Evolutionary conservation across 1,140 invertebrate genomes (phyloP).

Genomic region (Pinna nobilis): DNA sequence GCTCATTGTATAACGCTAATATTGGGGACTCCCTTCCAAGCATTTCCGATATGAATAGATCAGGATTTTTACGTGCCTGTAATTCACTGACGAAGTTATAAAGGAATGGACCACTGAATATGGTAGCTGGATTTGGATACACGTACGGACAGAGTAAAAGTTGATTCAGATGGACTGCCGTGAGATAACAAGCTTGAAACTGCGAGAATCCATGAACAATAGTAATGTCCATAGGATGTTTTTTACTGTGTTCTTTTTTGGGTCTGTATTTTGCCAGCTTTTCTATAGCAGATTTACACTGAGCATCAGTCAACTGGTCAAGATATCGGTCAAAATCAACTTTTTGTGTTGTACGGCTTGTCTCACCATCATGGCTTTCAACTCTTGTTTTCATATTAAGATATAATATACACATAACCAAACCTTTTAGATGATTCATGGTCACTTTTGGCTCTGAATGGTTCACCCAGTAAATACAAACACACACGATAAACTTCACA

Average conservation of each 20-base stretch:
- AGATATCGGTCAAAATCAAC: neutral
- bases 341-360: neutral
- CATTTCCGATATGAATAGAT: slow-evolving; percentile 27
- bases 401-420: slow-evolving; percentile 59
- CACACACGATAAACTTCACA: slow-evolving; percentile 80
- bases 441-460: slow-evolving; percentile 67
- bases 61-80: slow-evolving; percentile 44
- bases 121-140: slow-evolving; percentile 32
- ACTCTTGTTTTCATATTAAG: slow-evolving; percentile 47
- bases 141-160: slow-evolving; percentile 58
- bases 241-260: slow-evolving; percentile 48
- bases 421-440: slow-evolving; percentile 47
- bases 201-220: slow-evolving; percentile 67
- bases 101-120: slow-evolving; percentile 67
- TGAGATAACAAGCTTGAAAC: slow-evolving; percentile 62
- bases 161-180: slow-evolving; percentile 58
- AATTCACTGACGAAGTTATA: slow-evolving; percentile 63
- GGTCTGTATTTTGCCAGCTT: slow-evolving; percentile 4
- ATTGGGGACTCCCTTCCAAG: slow-evolving; percentile 7
- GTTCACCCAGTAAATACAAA: slow-evolving; percentile 82
- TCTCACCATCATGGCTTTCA: slow-evolving; percentile 17
- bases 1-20: too few relatives aligned
- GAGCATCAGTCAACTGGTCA: neutral
- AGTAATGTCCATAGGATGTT: slow-evolving; percentile 46
- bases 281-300: slow-evolving; percentile 2